Base-by-base conservation (phyloP, 2,113 vertebrate genomes). In the Phaetusa simplex region DNA sequence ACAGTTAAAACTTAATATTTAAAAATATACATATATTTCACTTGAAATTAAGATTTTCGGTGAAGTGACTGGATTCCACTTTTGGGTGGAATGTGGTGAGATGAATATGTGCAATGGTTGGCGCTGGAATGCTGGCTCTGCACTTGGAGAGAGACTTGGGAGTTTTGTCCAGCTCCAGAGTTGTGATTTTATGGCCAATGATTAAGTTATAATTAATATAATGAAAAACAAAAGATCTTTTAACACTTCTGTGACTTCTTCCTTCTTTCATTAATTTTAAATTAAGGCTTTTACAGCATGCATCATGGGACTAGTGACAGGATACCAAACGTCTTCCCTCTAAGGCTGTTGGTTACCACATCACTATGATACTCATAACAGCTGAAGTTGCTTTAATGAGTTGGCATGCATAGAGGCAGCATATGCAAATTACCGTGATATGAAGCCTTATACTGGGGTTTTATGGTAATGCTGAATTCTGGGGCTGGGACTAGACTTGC, bases 1-100 rank as follows among this genome's bases (percentile, higher is more conserved):
- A 96, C 49, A 56, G 82, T 96, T 91, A 96, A 92, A 93, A 91
- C 62, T 96, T 97, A 92, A 64, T 94, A 88, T 96, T 67, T 93
- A 67, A 93, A 96, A 91, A 87, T 88, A 88, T 36, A 77, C 27
- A 45, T 86, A 45, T 71, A 81, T 74, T 95, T 96, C 67, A 81
- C 55, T 86, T 47, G 50, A 84, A 94, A 95, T 95, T 87, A 92
- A 82, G 59, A 74, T 94, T 97, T 95, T 97, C 0, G 3, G 76
- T 88, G 83, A 97, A 95, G 40, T 94, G 82, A 55, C 87, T 79
- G 73, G 66, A 72, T 94, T 92, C 38, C 23, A 56, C 26, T 88
- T 94, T 66, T 70, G 80, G 20, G 62, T 82, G 72, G 78, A 95
- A 83, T 82, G 74, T 73, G 64, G 45, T 73, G 42, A 94, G 90